phyloP scores from a whole-genome alignment of 2,888 invertebrate genomes.

The Brenthis ino region DNA sequence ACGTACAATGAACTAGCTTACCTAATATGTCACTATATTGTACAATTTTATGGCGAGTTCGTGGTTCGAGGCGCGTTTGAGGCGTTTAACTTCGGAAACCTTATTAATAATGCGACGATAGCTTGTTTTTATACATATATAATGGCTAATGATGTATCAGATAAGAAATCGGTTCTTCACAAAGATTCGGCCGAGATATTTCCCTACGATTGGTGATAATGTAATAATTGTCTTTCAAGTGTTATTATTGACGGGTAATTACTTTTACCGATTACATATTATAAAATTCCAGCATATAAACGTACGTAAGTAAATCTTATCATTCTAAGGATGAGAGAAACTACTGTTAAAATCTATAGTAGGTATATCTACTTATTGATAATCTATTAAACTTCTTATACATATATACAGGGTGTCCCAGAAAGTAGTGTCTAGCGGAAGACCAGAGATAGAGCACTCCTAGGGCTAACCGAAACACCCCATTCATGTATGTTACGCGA shows the following conservation, averaged over 20 bases:
- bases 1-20: no score
- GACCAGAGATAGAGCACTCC: no score
- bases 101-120: slow-evolving; percentile 25
- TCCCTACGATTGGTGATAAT: slow-evolving; percentile 29
- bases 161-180: slow-evolving; percentile 41
- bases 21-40: no score
- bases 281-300: slow-evolving; percentile 1
- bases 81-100: slow-evolving; percentile 17
- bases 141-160: slow-evolving; percentile 30
- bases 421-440: no score
- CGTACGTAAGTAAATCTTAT: not conserved
- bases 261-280: slow-evolving; percentile 24
- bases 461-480: no score
- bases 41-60: no score
- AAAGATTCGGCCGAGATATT: slow-evolving; percentile 37
- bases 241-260: slow-evolving; percentile 29
- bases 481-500: no score
- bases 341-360: not conserved
- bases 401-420: no score
- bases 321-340: not conserved
- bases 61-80: not conserved
- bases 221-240: slow-evolving; percentile 14
- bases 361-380: no score
- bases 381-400: no score
- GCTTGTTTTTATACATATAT: slow-evolving; percentile 33